Evolutionary conservation across 2,113 vertebrate species (phyloP).

Genomic region (Cariama cristata): DNA sequence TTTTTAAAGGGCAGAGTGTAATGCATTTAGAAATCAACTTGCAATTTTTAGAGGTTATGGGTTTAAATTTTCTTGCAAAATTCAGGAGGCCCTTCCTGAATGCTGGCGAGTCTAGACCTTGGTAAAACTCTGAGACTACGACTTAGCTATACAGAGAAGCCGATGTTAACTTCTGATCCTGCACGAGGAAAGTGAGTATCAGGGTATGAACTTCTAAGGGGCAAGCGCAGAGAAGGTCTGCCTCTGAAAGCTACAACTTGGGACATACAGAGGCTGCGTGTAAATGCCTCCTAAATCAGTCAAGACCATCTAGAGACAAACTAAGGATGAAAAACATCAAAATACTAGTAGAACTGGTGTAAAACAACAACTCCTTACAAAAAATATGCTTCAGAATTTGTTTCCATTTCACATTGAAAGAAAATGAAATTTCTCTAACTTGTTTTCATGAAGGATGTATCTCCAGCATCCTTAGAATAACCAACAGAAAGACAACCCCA

Average conservation of each 20-base stretch:
- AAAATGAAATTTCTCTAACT: neutral
- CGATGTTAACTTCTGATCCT: neutral
- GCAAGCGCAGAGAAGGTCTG: neutral
- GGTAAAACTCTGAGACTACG: neutral
- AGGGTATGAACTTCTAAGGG: neutral
- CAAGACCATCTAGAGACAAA: neutral
- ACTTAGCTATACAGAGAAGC: neutral
- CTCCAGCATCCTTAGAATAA: neutral
- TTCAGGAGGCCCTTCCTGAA: neutral
- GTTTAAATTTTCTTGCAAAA: neutral
- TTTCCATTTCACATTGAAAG: neutral
- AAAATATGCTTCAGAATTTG: neutral
- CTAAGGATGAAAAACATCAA: neutral
- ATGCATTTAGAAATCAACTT: neutral
- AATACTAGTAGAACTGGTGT: neutral
- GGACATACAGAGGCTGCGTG: no score
- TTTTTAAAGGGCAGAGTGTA: neutral
- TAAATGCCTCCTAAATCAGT: neutral
- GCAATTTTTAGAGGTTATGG: fast-evolving
- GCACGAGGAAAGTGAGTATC: neutral
- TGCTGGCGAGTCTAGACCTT: neutral
- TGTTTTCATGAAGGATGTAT: neutral
- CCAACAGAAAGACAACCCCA: neutral
- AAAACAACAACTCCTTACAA: neutral
- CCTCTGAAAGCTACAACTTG: neutral